These are phyloP conservation scores for Pseudococcus viburni DNA, from an alignment of 2,888 invertebrate genomes.

Conservation along the genomic window DNA sequence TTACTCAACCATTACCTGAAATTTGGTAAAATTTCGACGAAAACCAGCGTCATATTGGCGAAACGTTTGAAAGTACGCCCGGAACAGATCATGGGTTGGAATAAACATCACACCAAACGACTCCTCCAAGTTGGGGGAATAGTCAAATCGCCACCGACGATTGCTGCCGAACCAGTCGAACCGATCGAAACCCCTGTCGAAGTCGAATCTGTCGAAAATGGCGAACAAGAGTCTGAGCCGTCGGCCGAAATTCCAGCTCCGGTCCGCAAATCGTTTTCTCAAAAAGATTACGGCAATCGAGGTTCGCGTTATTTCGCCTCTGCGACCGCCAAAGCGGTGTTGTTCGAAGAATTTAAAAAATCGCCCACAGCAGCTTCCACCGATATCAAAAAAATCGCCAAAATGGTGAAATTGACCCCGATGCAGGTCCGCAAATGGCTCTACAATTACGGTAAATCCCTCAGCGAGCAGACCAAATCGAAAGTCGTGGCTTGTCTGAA, in stretches of 20 bases:
- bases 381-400: not conserved
- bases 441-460: not conserved
- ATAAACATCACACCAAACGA: not conserved
- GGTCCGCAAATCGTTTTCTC: too few relatives aligned
- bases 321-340: not conserved
- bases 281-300: too few relatives aligned
- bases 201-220: too few relatives aligned
- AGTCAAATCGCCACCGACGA: not conserved
- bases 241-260: too few relatives aligned
- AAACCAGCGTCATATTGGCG: not conserved
- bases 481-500: not conserved
- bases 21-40: not conserved
- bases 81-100: not conserved
- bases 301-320: not conserved
- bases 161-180: not conserved
- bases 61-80: slow-evolving; percentile 36
- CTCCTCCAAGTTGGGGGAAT: not conserved
- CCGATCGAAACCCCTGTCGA: not conserved
- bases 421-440: slow-evolving; percentile 10
- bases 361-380: not conserved
- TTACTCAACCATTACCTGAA: not conserved
- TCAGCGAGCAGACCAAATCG: not conserved
- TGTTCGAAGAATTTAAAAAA: slow-evolving; percentile 44
- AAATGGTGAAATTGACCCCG: not conserved
- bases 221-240: too few relatives aligned